Evolutionary conservation across 2,888 invertebrate genomes (phyloP), one percentile per base, ranked within the genome.

Genomic region (Caenorhabditis macrosperma): DNA sequence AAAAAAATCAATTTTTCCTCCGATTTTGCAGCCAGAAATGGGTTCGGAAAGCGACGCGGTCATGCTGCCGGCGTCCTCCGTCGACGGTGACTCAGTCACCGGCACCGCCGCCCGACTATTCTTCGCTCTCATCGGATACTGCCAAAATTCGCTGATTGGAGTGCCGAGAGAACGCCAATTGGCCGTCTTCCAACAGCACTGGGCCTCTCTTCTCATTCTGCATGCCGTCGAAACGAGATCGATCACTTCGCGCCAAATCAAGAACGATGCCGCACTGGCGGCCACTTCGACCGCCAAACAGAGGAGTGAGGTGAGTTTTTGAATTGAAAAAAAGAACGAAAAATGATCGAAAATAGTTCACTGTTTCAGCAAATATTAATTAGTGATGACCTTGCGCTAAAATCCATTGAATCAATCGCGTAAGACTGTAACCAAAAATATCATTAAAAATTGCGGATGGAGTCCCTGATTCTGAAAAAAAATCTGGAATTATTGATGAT

Each of bases 71-170:
- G 6, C 60, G 0, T 12, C 60, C 12, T 28, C 64, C 28, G 20
- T 61, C 0, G 67, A 82, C 6, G 46, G 71, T 12, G 72, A 72
- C 46, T 61, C 72, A 1, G 55, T 82, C 15, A 44, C 82, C 20
- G 76, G 79, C 44, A 72, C 78, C 1, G 72, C 85, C 0, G 85
- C 85, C 4, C 50, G 85, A 26, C 38, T 82, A n/a, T 85, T 85
- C 63, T 83, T 85, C 55, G 75, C 79, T 28, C 76, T 82, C 28
- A 61, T 85, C 46, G 71, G 76, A 28, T 80, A 50, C 50, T 80
- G 80, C 60, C 81, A 85, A 26, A 75, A 72, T 30, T 41, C 82
- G 1, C 44, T 84, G 44, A 77, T 44, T 41, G 68, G 75, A 35
- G n/a, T 82, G 50, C 78, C 85, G 9, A 28, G 35, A 24, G 79